Evolutionary conservation across 2,888 invertebrate genomes (phyloP).

Genomic region (Colostygia pectinataria): DNA sequence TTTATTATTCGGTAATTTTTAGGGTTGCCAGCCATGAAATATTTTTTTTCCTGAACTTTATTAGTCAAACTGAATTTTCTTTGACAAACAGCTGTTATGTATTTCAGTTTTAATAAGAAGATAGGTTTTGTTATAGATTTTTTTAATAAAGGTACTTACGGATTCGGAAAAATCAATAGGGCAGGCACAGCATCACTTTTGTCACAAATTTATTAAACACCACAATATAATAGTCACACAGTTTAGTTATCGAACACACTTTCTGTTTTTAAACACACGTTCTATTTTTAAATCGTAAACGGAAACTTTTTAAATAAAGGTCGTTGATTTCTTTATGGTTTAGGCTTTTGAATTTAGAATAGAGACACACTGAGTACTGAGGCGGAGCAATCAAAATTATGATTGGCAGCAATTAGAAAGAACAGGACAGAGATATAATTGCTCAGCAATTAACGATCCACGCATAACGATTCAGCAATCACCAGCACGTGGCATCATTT

Average conservation of each 20-base stretch:
- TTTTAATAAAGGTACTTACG: conserved; percentile 62
- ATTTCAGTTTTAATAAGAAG: too few relatives aligned
- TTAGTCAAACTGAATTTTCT: too few relatives aligned
- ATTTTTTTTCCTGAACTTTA: neutral
- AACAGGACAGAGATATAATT: conserved; percentile 70
- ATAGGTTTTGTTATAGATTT: too few relatives aligned
- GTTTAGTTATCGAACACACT: conserved; percentile 30
- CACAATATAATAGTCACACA: conserved; percentile 60
- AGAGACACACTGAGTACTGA: conserved; percentile 38
- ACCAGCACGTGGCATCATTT: conserved; percentile 73
- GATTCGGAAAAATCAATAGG: conserved; percentile 55
- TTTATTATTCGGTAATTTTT: neutral
- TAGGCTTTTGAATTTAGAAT: conserved; percentile 37
- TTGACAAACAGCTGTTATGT: too few relatives aligned
- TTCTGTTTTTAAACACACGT: conserved; percentile 40
- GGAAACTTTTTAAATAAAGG: conserved; percentile 24
- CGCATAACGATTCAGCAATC: conserved; percentile 66
- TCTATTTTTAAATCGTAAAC: conserved; percentile 28
- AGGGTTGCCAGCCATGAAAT: conserved; percentile 2
- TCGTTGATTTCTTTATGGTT: conserved; percentile 26
- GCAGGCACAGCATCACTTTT: conserved; percentile 70
- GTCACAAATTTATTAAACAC: conserved; percentile 55
- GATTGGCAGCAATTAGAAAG: conserved; percentile 63
- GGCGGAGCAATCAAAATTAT: conserved; percentile 56
- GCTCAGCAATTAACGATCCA: conserved; percentile 65